phyloP scores from a whole-genome alignment of 2,797 vertebrate genomes.

The Tauraco hartlaubi region DNA sequence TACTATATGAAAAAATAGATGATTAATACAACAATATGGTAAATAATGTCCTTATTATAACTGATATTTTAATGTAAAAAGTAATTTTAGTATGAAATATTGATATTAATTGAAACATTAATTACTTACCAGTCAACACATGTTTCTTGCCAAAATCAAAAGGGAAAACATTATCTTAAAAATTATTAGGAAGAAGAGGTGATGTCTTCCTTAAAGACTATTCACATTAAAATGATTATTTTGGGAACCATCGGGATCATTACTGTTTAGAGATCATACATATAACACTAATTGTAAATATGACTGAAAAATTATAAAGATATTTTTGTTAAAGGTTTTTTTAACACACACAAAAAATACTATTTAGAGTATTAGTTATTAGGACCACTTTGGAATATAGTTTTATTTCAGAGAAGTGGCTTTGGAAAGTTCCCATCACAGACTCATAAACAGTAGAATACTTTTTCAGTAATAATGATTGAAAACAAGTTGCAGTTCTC shows the following conservation, averaged over 20 bases:
- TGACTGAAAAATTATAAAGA: background rate
- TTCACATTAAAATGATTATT: background rate
- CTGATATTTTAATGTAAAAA: background rate
- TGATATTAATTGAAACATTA: background rate
- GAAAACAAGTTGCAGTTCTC: background rate
- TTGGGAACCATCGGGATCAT: background rate
- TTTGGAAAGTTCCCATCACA: background rate
- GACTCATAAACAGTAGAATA: background rate
- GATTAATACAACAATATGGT: background rate
- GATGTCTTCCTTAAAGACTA: background rate
- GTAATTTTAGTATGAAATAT: background rate
- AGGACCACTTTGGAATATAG: background rate
- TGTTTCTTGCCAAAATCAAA: background rate
- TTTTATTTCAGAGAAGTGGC: background rate
- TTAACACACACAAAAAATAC: background rate
- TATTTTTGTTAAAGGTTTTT: background rate
- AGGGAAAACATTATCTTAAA: background rate
- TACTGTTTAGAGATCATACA: background rate
- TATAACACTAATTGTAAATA: background rate
- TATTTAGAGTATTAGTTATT: background rate
- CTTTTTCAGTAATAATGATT: background rate
- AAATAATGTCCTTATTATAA: background rate
- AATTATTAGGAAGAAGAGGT: background rate
- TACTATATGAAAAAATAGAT: background rate
- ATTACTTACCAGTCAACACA: background rate